phyloP scores from a whole-genome alignment of 2,113 vertebrate species.

The Chaenogobius annularis region DNA sequence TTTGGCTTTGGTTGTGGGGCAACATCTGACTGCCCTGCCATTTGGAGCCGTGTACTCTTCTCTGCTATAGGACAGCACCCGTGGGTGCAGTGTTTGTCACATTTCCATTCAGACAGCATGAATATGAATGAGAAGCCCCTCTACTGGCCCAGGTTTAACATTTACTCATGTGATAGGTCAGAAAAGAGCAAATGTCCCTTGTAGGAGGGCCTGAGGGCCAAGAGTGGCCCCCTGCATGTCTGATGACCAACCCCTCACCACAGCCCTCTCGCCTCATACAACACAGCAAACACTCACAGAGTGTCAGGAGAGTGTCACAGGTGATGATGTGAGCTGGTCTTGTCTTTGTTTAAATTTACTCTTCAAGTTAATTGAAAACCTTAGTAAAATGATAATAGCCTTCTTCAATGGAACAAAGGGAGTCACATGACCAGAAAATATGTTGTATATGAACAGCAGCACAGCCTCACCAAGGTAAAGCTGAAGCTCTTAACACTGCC shows the following conservation, averaged over 20 bases:
- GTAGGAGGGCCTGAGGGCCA: constrained; percentile 58
- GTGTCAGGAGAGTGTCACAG: constrained; percentile 17
- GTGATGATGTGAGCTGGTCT: constrained; percentile 49
- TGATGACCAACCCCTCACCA: constrained; percentile 45
- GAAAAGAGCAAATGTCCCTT: constrained; percentile 77
- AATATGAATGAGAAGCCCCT: constrained; percentile 73
- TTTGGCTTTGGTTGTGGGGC: constrained; percentile 54
- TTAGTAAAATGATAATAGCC: constrained; percentile 24
- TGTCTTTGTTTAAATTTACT: constrained; percentile 11
- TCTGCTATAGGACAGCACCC: constrained; percentile 73
- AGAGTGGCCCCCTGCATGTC: constrained; percentile 53
- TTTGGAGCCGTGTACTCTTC: constrained; percentile 59
- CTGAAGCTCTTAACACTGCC: not conserved
- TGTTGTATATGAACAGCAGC: constrained; percentile 18
- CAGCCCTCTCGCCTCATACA: constrained; percentile 8
- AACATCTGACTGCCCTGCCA: constrained; percentile 66
- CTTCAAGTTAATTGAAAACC: constrained; percentile 41
- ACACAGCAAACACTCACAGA: constrained; percentile 14
- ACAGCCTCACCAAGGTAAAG: not conserved
- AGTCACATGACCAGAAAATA: constrained; percentile 22
- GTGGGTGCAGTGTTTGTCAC: constrained; percentile 58
- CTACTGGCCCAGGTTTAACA: constrained; percentile 68
- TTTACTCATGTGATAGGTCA: constrained; percentile 76
- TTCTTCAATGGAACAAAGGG: constrained; percentile 12
- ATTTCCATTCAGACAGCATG: constrained; percentile 61